Percentiles rank a stretch among this genome's conserved stretches.
Evolutionary conservation across 2,113 vertebrate genomes (phyloP).

Genomic region (Mobula hypostoma): DNA sequence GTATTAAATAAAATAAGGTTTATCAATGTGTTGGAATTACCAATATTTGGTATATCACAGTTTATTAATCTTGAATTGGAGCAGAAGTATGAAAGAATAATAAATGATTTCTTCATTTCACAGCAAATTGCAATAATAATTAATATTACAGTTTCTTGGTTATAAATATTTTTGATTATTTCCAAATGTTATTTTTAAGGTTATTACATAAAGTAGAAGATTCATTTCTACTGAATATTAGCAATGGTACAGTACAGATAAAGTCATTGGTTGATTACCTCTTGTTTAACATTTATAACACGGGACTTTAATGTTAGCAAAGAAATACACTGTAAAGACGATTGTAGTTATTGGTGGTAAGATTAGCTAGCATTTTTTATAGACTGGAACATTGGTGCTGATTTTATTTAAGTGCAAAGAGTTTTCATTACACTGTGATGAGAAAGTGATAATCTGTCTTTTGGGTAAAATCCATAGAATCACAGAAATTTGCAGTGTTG

Average conservation of each 20-base stretch:
- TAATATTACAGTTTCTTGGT: background rate
- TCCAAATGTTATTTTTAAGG: background rate
- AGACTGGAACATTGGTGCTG: background rate
- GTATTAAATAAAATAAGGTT: background rate
- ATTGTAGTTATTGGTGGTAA: background rate
- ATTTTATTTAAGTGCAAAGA: background rate
- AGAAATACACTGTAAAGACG: background rate
- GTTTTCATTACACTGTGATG: background rate
- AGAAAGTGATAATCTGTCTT: background rate
- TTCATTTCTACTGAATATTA: background rate
- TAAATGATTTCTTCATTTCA: background rate
- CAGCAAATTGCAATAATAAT: background rate
- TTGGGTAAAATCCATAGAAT: too few relatives aligned
- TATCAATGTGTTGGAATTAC: background rate
- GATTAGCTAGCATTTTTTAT: background rate
- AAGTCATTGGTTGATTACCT: background rate
- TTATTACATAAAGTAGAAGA: background rate
- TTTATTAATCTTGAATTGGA: background rate
- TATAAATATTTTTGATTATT: background rate
- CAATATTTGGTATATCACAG: slow-evolving; percentile 5
- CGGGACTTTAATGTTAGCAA: background rate
- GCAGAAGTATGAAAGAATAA: background rate
- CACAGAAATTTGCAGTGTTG: too few relatives aligned
- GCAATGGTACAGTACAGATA: background rate
- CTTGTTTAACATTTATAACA: background rate